Evolutionary conservation across 2,797 vertebrate genomes (phyloP).

Genomic region (Smutsia temminckii): DNA sequence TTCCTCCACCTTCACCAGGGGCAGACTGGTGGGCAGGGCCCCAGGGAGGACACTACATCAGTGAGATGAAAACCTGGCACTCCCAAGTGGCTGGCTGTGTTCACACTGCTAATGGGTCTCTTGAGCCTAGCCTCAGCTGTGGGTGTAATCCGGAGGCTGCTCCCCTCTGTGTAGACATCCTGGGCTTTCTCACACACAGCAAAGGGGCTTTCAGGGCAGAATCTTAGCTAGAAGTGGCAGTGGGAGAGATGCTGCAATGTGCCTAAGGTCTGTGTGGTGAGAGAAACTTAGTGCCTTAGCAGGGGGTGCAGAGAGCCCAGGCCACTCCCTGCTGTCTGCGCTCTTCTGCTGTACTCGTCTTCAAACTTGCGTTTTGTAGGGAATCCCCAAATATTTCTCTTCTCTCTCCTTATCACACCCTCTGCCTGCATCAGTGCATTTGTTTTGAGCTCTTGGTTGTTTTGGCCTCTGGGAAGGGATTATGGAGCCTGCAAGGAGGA

Average conservation of each 20-base stretch:
- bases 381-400: constrained; percentile 9
- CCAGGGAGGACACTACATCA: background rate
- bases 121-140: background rate
- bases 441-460: constrained; percentile 17
- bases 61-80: background rate
- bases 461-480: constrained; percentile 6
- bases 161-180: background rate
- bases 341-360: background rate
- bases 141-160: background rate
- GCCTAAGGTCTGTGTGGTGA: background rate
- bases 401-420: background rate
- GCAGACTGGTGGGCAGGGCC: background rate
- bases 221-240: background rate
- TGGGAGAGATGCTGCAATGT: background rate
- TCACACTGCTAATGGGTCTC: constrained; percentile 30
- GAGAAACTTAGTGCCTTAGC: background rate
- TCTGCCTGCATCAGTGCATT: background rate
- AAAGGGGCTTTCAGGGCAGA: background rate
- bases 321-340: background rate
- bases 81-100: background rate
- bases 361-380: background rate
- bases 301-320: background rate
- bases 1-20: background rate
- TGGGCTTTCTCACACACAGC: background rate
- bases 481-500: background rate